phyloP scores from a whole-genome alignment of 2,888 invertebrate species.

The Lysandra bellargus region DNA sequence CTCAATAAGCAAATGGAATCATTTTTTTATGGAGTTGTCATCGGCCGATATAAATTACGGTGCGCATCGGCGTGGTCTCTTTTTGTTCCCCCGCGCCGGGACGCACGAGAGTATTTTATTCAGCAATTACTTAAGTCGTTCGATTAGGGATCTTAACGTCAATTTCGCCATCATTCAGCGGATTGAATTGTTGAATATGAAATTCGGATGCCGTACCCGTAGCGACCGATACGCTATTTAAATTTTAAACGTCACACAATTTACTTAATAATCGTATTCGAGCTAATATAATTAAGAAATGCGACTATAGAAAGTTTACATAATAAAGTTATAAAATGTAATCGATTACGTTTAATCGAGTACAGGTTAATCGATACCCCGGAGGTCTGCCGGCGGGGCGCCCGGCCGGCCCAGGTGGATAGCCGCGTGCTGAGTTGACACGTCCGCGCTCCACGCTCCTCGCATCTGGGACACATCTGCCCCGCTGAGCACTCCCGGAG shows the following conservation, averaged over 20 bases:
- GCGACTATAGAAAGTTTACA: neutral
- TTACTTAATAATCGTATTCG: neutral
- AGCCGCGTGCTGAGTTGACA: slow-evolving; percentile 58
- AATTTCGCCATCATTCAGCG: slow-evolving; percentile 77
- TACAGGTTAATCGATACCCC: slow-evolving; percentile 45
- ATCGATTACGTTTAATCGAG: slow-evolving; percentile 28
- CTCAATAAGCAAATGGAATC: slow-evolving; percentile 81
- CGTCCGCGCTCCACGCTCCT: slow-evolving; percentile 41
- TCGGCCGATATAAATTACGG: slow-evolving; percentile 76
- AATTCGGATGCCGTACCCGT: neutral
- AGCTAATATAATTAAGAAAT: neutral
- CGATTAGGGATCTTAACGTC: slow-evolving; percentile 76
- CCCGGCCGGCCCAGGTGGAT: slow-evolving; percentile 55
- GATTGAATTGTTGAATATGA: slow-evolving; percentile 37
- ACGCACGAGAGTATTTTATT: slow-evolving; percentile 78
- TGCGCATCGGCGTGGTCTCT: slow-evolving; percentile 57
- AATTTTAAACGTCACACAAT: neutral
- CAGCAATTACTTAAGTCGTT: slow-evolving; percentile 79
- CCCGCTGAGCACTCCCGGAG: slow-evolving; percentile 19
- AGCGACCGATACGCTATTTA: neutral
- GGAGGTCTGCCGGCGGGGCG: slow-evolving; percentile 54
- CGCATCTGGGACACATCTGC: slow-evolving; percentile 46
- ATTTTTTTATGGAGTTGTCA: slow-evolving; percentile 81
- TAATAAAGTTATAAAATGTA: slow-evolving; percentile 9
- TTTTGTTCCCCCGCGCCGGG: slow-evolving; percentile 63